phyloP scores from a whole-genome alignment of 2,888 invertebrate species.

The Eristalinus sepulchralis region DNA sequence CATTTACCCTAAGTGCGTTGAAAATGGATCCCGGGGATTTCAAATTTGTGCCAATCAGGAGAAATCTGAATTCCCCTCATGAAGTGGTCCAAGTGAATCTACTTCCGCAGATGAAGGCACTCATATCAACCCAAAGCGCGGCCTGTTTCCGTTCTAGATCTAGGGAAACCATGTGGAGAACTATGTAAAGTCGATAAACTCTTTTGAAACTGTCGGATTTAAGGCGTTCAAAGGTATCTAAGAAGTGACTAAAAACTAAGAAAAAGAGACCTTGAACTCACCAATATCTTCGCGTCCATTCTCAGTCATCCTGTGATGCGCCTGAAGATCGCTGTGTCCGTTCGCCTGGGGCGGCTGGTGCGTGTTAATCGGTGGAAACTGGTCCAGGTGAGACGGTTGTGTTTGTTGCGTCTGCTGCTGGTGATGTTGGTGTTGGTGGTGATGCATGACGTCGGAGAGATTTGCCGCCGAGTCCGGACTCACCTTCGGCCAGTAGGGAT shows the following conservation, averaged over 20 bases:
- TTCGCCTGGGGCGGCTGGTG: conserved; percentile 80
- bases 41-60: no score
- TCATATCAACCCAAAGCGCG: no score
- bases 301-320: conserved; percentile 84
- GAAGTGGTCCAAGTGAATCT: no score
- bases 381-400: conserved; percentile 80
- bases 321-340: conserved; percentile 86
- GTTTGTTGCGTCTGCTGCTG: conserved; percentile 84
- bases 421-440: conserved; percentile 83
- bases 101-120: no score
- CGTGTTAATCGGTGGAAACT: conserved; percentile 76
- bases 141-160: no score
- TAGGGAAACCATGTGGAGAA: no score
- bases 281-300: conserved; percentile 81
- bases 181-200: no score
- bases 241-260: background rate
- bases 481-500: conserved; percentile 93
- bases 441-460: conserved; percentile 84
- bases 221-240: background rate
- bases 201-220: no score
- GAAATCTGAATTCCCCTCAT: no score
- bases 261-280: conserved; percentile 75
- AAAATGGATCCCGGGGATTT: no score
- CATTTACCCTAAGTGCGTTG: no score
- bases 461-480: conserved; percentile 88